These are phyloP conservation scores for Ditula angustiorana DNA, from an alignment of 2,888 invertebrate genomes.

Conservation along the genomic window DNA sequence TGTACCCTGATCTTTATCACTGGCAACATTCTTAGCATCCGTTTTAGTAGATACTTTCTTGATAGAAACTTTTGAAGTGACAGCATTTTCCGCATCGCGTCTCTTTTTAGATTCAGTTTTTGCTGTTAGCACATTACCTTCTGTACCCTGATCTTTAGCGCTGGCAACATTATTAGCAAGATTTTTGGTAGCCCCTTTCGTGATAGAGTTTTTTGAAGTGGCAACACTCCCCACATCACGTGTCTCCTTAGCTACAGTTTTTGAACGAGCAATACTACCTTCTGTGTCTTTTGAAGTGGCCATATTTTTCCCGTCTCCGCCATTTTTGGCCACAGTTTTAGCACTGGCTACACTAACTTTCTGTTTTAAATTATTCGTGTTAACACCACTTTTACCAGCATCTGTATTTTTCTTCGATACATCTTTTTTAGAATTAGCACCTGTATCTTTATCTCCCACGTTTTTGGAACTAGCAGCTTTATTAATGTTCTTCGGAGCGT, in stretches of 20 bases:
- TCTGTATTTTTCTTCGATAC: background rate
- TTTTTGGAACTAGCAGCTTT: background rate
- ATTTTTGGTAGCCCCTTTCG: background rate
- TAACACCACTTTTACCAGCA: background rate
- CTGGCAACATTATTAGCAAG: background rate
- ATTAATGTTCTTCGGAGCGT: background rate
- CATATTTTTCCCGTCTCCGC: background rate
- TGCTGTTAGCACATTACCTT: constrained; percentile 20
- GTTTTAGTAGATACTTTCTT: no score
- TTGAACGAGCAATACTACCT: background rate
- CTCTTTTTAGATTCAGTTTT: no score
- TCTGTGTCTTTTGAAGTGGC: background rate
- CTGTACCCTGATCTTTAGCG: no score
- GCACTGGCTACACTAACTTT: background rate
- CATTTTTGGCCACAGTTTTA: background rate
- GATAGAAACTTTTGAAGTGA: no score
- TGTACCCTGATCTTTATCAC: background rate
- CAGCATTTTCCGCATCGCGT: no score
- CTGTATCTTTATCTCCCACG: background rate
- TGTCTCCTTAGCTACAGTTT: constrained; percentile 28
- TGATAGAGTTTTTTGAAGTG: background rate
- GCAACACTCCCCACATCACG: background rate
- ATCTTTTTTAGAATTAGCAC: background rate
- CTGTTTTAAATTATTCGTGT: background rate
- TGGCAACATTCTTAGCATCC: background rate